These are phyloP conservation scores for Anomalospiza imberbis DNA, from an alignment of 2,797 vertebrate genomes.

Conservation along the genomic window DNA sequence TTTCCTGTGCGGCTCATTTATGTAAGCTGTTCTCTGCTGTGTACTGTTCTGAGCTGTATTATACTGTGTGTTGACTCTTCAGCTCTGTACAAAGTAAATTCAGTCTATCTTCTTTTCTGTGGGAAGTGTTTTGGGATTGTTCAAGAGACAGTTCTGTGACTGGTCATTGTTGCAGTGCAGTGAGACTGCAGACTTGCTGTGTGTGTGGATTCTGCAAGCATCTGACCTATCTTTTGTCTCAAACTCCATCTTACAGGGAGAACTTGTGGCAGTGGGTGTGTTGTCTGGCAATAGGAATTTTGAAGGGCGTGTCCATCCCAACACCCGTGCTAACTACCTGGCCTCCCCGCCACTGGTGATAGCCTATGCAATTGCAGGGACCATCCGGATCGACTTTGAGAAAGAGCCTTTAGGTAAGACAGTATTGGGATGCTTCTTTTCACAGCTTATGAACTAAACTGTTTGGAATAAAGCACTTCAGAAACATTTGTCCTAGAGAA, in stretches of 20 bases:
- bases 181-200: not conserved
- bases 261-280: constrained; percentile 90
- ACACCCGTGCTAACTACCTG: constrained; percentile 95
- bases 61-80: not conserved
- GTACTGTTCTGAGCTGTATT: not conserved
- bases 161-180: not conserved
- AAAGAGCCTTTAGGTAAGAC: constrained; percentile 87
- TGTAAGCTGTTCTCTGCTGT: not conserved
- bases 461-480: not conserved
- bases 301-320: constrained; percentile 95
- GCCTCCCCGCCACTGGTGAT: constrained; percentile 94
- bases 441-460: not conserved
- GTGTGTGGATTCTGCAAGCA: not conserved
- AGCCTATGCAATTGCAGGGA: constrained; percentile 94
- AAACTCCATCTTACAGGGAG: constrained; percentile 75
- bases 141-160: not conserved
- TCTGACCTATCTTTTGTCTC: not conserved
- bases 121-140: not conserved
- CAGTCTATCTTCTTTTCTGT: not conserved
- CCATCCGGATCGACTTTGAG: constrained; percentile 89
- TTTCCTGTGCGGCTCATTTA: not conserved
- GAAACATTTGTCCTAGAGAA: not conserved
- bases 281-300: constrained; percentile 97
- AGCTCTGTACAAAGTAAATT: not conserved
- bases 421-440: not conserved